These are phyloP conservation scores for Hypercompe scribonia DNA, from an alignment of 2,888 invertebrate species.

Conservation along the genomic window DNA sequence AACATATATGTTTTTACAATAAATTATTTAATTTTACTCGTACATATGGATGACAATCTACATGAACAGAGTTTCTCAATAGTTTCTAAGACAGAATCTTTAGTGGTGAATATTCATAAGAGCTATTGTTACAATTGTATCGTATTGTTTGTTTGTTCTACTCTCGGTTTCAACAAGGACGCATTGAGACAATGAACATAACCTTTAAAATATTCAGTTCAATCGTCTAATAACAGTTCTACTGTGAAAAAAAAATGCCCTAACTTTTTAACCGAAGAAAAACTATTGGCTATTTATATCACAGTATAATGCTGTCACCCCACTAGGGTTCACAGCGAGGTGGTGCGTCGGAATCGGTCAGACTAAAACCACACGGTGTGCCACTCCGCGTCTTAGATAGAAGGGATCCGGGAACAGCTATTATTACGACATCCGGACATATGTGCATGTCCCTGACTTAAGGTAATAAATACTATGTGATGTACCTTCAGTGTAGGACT, in stretches of 20 bases:
- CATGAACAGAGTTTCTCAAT: constrained; percentile 27
- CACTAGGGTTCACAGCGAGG: no score
- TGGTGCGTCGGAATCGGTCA: no score
- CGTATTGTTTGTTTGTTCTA: constrained; percentile 46
- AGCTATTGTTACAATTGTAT: constrained; percentile 34
- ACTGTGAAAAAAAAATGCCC: not conserved
- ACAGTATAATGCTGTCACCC: no score
- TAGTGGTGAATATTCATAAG: constrained; percentile 58
- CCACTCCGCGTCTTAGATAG: no score
- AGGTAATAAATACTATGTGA: no score
- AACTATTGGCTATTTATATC: not conserved
- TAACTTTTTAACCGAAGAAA: not conserved
- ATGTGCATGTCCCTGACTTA: no score
- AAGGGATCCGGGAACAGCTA: no score
- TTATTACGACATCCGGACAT: no score
- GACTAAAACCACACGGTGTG: no score
- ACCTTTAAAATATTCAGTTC: constrained; percentile 19
- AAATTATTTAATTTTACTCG: constrained; percentile 22
- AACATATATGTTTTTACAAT: constrained; percentile 10
- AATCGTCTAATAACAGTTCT: not conserved
- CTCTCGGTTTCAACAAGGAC: constrained; percentile 61
- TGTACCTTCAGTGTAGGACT: no score
- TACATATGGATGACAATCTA: constrained; percentile 22
- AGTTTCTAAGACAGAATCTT: constrained; percentile 58
- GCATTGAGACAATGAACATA: constrained; percentile 14